Evolutionary conservation across 92 coral and sea anemone genomes (phyloP).

Genomic region (Muricea muricata): DNA sequence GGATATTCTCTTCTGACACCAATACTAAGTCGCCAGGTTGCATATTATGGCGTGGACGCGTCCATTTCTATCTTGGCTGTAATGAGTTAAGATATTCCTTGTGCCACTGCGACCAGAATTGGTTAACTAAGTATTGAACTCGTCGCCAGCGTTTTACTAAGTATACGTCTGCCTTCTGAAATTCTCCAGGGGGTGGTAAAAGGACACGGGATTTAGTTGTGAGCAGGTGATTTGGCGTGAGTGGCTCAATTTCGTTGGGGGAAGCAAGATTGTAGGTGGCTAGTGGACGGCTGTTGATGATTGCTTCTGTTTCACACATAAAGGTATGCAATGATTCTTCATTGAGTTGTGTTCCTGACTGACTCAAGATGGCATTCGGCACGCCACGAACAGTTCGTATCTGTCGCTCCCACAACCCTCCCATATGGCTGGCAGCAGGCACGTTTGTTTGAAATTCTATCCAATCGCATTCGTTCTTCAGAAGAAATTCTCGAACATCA

Average conservation of each 20-base stretch:
- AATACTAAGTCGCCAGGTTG: conserved; percentile 30
- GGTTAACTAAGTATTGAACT: conserved; percentile 44
- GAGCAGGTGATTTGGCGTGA: conserved; percentile 47
- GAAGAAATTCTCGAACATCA: conserved; percentile 10
- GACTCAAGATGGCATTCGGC: conserved; percentile 25
- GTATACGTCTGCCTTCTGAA: conserved; percentile 34
- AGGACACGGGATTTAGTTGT: conserved; percentile 38
- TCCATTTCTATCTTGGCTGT: conserved; percentile 47
- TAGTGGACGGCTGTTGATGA: conserved; percentile 58
- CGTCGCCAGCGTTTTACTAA: conserved; percentile 53
- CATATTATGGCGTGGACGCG: conserved; percentile 31
- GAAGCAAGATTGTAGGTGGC: conserved; percentile 27
- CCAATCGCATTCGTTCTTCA: conserved; percentile 51
- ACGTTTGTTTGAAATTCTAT: conserved; percentile 34
- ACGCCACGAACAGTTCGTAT: conserved; percentile 51
- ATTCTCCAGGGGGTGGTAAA: conserved; percentile 54
- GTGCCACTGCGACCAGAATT: conserved; percentile 48
- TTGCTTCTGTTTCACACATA: conserved; percentile 50
- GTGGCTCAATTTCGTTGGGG: conserved; percentile 28
- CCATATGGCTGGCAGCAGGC: conserved; percentile 63
- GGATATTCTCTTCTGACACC: conserved; percentile 12
- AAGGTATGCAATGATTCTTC: conserved; percentile 37
- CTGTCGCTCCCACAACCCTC: conserved; percentile 57
- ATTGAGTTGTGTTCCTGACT: conserved; percentile 23
- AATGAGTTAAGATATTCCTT: conserved; percentile 35